phyloP scores from a whole-genome alignment of 2,113 vertebrate genomes.

The Collichthys lucidus region DNA sequence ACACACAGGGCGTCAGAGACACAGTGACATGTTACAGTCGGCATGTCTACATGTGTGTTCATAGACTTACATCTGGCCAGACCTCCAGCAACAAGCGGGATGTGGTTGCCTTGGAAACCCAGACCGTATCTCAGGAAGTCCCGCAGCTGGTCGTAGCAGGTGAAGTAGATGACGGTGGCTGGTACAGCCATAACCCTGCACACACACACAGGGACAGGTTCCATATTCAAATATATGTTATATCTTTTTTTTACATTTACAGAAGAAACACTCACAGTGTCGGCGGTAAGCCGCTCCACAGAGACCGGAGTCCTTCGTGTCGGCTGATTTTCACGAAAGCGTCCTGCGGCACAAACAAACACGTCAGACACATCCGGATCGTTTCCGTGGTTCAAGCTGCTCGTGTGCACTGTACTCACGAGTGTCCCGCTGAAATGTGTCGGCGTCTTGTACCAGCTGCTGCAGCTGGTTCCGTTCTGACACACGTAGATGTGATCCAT shows the following conservation, averaged over 20 bases:
- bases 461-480: conserved; percentile 87
- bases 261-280: conserved; percentile 90
- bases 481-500: conserved; percentile 96
- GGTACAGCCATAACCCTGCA: conserved; percentile 96
- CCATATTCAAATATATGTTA: no score
- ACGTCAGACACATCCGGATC: not conserved
- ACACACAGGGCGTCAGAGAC: not conserved
- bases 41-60: no score
- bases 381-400: not conserved
- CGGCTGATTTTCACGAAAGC: conserved; percentile 96
- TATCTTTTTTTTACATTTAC: no score
- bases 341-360: conserved; percentile 83
- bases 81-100: conserved; percentile 91
- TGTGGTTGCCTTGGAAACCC: conserved; percentile 84
- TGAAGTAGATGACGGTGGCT: conserved; percentile 96
- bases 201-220: conserved; percentile 21
- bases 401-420: conserved; percentile 78
- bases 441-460: conserved; percentile 90
- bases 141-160: conserved; percentile 93
- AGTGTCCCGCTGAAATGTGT: conserved; percentile 92
- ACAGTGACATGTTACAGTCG: not conserved
- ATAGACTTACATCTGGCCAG: conserved; percentile 89
- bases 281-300: conserved; percentile 97
- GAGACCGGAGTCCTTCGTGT: conserved; percentile 90
- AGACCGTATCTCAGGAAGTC: conserved; percentile 83